Evolutionary conservation across 2,797 vertebrate genomes (phyloP), one percentile per base, ranked within the genome.

Genomic region (Sebastes variabilis): DNA sequence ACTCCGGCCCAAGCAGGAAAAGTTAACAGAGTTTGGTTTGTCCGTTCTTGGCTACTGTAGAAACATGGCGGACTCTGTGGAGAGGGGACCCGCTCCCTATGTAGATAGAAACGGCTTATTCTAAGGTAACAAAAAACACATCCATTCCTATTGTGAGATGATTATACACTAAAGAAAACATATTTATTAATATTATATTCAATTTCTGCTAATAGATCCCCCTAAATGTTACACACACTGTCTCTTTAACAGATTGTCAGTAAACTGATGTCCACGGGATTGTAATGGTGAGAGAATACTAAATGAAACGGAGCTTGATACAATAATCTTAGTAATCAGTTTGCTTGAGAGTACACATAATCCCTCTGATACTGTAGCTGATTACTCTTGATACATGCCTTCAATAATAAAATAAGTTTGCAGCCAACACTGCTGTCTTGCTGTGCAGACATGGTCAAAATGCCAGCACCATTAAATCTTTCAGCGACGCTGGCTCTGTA

Each of bases 401-500:
- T 66, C 8, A 66, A 55, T 66, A 11, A 42, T 36, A 38, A 66
- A 9, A 49, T 1, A 58, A 38, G 18, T 52, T 16, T 32, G 22
- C 14, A 34, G 18, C 36, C 11, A 27, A 27, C 7, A 20, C 18
- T 13, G 3, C 36, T 59, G 38, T 64, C 13, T 66, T 61, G 27
- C 61, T 62, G 38, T 56, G 11, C 14, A 14, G 36, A 77, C 46
- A 16, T 11, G 16, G 38, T 60, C 14, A 46, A 18, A 72, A 81
- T 46, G n/a, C 13, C 24, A 81, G 59, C 36, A 52, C 18, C 70
- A 60, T 54, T 27, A 72, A 64, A 49, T 58, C 9, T 42, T 52
- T 61, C 25, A 56, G 69, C 77, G 66, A 60, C 68, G 36, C 55
- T 10, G 5, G 27, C 67, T 75, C 54, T 73, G 68, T 75, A 81